Conservation (phyloP, 1,140 invertebrate genomes). For the Drosophila baimaii region DNA sequence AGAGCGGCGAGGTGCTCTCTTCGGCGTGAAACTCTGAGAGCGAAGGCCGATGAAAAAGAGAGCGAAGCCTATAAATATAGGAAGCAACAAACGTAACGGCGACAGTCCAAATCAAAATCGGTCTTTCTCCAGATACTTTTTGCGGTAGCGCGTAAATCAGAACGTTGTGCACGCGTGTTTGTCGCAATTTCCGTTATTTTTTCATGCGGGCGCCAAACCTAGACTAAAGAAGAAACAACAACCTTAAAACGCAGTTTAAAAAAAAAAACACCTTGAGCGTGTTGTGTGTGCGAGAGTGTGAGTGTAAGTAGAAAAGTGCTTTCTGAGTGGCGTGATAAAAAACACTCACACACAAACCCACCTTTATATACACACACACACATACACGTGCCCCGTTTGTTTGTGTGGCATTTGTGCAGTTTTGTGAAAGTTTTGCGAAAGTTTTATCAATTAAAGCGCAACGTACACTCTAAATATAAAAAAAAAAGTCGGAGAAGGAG, state of each 20-base stretch:
- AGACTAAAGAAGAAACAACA: conserved; percentile 28
- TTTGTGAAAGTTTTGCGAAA: conserved; percentile 71
- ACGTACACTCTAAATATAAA: conserved; percentile 19
- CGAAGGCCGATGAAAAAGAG: conserved; percentile 7
- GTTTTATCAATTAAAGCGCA: conserved; percentile 48
- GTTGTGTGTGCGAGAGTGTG: conserved; percentile 1
- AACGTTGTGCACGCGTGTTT: conserved; percentile 45
- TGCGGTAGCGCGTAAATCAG: conserved; percentile 23
- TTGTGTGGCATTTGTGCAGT: conserved; percentile 53
- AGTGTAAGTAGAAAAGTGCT: conserved; percentile 58
- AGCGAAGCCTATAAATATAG: conserved; percentile 5
- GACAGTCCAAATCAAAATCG: conserved; percentile 2
- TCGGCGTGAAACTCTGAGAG: not conserved
- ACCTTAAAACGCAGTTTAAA: conserved; percentile 61
- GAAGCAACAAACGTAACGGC: conserved; percentile 66
- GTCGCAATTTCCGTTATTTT: conserved; percentile 15
- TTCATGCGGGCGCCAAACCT: conserved; percentile 64
- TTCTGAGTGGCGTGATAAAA: conserved; percentile 44
- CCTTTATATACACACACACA: too few species aligned
- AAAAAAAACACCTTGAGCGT: conserved; percentile 31
- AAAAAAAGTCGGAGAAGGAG: conserved; percentile 10
- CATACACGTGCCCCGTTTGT: conserved; percentile 8
- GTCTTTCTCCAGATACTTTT: conserved; percentile 6
- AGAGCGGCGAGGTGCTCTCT: conserved; percentile 1
- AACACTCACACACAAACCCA: conserved; percentile 8